A percentile compares a stretch with the other conserved stretches of the same genome.
Conservation (phyloP, 2,888 invertebrate genomes). For the Hyles lineata region DNA sequence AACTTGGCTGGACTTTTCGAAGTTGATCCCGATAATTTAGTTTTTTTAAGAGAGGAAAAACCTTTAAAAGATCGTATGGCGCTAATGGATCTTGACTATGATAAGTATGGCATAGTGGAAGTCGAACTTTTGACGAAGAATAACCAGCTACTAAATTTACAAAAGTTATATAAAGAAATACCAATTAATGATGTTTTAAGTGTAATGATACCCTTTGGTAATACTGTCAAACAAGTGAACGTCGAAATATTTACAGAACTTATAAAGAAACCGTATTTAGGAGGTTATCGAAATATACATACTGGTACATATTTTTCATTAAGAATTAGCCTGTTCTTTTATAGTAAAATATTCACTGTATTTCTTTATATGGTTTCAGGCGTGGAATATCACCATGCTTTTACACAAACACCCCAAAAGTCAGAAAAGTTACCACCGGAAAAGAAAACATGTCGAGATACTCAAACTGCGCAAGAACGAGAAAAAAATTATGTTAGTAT, state of each 20-base stretch:
- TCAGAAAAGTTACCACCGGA: slow-evolving; percentile 80
- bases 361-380: slow-evolving; percentile 58
- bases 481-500: slow-evolving; percentile 76
- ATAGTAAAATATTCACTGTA: too few species aligned
- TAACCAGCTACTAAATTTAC: slow-evolving; percentile 68
- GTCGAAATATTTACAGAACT: slow-evolving; percentile 78
- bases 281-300: slow-evolving; percentile 90
- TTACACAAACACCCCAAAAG: slow-evolving; percentile 91
- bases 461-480: slow-evolving; percentile 87
- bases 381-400: slow-evolving; percentile 91
- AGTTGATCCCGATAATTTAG: slow-evolving; percentile 77
- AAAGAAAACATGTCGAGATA: slow-evolving; percentile 84
- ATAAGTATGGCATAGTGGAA: slow-evolving; percentile 79
- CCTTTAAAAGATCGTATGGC: slow-evolving; percentile 74
- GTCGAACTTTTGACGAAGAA: slow-evolving; percentile 75
- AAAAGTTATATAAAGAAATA: slow-evolving; percentile 75
- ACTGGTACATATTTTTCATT: slow-evolving; percentile 76
- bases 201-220: slow-evolving; percentile 73
- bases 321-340: background rate
- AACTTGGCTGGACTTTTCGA: slow-evolving; percentile 85
- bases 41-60: slow-evolving; percentile 76
- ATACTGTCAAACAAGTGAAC: slow-evolving; percentile 69
- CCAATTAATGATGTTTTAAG: slow-evolving; percentile 75
- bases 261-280: slow-evolving; percentile 90
- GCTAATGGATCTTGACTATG: slow-evolving; percentile 75